Evolutionary conservation across 2,113 vertebrate genomes (phyloP), one percentile per base, ranked within the genome.

Genomic region (Trematocara macrostoma): DNA sequence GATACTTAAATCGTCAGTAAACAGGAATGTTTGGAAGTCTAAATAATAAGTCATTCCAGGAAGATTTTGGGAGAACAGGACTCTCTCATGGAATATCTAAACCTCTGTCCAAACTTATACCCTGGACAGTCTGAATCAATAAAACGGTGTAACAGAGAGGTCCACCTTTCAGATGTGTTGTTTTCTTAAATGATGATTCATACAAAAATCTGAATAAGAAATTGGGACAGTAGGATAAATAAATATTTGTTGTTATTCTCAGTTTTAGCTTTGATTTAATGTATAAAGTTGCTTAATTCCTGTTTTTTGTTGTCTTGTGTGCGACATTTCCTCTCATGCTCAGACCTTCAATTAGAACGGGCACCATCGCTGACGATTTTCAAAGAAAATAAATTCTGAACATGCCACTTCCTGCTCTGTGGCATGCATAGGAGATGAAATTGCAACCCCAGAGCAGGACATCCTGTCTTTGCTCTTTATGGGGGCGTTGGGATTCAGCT

Each of bases 321-420:
- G 16, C 53, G 14, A 34, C 51, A 11, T 18, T 84, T 64, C 3
- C 11, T 45, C 53, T 83, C 8, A 34, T 76, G 64, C 55, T 76
- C 8, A 12, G 53, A 40, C 35, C 20, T 2, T 49, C 20, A 69
- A 55, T 82, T 14, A 79, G 20, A 67, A 35, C 6, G 5, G 45
- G 23, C 49, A 81, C 45, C 20, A 31, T 81, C 2, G 8, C 64
- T 82, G 52, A 53, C 55, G 57, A 79, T 56, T 87, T 79, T 79
- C 61, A 81, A 83, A 82, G 57, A 88, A 92, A 89, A 64, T 59
- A 71, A 81, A 88, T 85, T 57, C 14, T 83, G 31, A 82, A 59
- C 45, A 56, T 87, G 87, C 35, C 69, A 89, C 88, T 94, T 96
- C 93, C 93, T 81, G 51, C 84, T 90, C 79, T 86, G 83, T 71